Percentiles rank a stretch among this genome's conserved stretches.
Conservation (phyloP, 2,113 vertebrate species). For the Chrysochloris asiatica region DNA sequence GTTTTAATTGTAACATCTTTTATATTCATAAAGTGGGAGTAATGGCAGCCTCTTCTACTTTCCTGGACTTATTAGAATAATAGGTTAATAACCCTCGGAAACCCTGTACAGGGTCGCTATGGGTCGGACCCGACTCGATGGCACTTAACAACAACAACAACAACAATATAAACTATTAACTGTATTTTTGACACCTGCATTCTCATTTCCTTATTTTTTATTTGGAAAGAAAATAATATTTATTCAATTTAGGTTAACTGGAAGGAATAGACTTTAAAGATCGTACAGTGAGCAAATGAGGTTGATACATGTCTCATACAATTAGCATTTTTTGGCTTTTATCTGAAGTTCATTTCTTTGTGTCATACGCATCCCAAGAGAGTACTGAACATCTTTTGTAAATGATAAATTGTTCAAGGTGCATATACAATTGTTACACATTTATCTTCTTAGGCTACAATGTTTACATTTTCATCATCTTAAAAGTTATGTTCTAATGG, state of each 20-base stretch:
- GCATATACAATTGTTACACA: background rate
- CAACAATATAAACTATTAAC: background rate
- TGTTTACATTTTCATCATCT: constrained; percentile 27
- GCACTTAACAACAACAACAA: too few relatives aligned
- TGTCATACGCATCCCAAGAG: background rate
- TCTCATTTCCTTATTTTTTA: background rate
- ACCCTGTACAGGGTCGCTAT: too few relatives aligned
- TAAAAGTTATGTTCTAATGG: background rate
- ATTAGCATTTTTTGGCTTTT: background rate
- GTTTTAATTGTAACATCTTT: background rate
- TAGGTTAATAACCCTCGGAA: too few relatives aligned
- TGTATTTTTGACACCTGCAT: background rate
- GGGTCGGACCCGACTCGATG: too few relatives aligned
- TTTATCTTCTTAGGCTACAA: constrained; percentile 10
- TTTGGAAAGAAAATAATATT: background rate
- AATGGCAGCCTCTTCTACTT: background rate
- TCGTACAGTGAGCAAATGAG: background rate
- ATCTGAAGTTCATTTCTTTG: background rate
- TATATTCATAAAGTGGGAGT: constrained; percentile 11
- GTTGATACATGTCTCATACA: background rate
- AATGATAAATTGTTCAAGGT: constrained; percentile 25
- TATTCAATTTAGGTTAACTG: background rate
- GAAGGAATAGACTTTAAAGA: background rate
- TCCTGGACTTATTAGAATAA: background rate
- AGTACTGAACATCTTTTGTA: background rate